These are phyloP conservation scores for Beaufortia kweichowensis DNA, from an alignment of 2,113 vertebrate genomes.

Conservation along the genomic window DNA sequence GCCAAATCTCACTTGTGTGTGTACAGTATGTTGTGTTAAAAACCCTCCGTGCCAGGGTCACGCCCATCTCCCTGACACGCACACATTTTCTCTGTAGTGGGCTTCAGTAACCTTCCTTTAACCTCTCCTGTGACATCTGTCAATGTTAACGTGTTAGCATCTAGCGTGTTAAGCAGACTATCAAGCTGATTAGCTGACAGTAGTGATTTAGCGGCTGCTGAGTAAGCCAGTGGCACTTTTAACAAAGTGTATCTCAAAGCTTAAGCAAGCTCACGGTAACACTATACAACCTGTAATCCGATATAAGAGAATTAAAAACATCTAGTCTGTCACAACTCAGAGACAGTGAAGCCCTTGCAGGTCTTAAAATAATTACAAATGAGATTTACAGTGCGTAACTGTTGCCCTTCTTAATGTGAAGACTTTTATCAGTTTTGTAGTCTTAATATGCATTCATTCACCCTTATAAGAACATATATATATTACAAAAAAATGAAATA, in stretches of 20 bases:
- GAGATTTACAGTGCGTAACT: too few relatives aligned
- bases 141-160: slow-evolving; percentile 25
- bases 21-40: not conserved
- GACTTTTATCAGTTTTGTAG: not conserved
- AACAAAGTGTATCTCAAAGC: slow-evolving; percentile 36
- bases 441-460: not conserved
- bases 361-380: not conserved
- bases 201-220: slow-evolving; percentile 31
- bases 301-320: slow-evolving; percentile 38
- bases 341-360: not conserved
- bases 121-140: slow-evolving; percentile 29
- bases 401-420: not conserved
- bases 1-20: not conserved
- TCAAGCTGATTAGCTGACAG: slow-evolving; percentile 29
- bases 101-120: slow-evolving; percentile 32
- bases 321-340: slow-evolving; percentile 28
- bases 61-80: not conserved
- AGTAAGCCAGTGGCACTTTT: slow-evolving; percentile 35
- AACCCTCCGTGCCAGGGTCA: not conserved
- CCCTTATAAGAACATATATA: too few relatives aligned
- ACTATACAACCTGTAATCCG: slow-evolving; percentile 41
- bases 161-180: slow-evolving; percentile 33
- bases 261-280: slow-evolving; percentile 50
- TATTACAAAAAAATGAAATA: not conserved
- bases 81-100: not conserved